A percentile compares a stretch with the other conserved stretches of the same genome.
Conservation (phyloP, 2,888 invertebrate genomes). For the Priocnemis perturbator region DNA sequence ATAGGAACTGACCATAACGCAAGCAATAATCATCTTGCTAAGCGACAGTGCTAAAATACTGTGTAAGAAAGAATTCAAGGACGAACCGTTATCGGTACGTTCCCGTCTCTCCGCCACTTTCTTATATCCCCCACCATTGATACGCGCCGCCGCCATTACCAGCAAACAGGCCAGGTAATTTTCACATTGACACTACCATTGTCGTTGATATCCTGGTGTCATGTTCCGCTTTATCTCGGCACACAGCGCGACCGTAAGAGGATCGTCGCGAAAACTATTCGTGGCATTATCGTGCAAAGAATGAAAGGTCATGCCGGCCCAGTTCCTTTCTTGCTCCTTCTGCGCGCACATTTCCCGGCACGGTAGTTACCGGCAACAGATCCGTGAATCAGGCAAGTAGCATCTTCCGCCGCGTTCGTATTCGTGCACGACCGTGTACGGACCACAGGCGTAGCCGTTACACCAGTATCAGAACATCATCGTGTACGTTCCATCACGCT, state of each 20-base stretch:
- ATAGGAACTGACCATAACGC: too few species aligned
- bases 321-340: not conserved
- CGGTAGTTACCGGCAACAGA: not conserved
- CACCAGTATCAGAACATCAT: not conserved
- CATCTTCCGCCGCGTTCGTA: not conserved
- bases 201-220: not conserved
- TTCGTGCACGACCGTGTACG: not conserved
- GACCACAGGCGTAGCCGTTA: not conserved
- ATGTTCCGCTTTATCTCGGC: conserved; percentile 27
- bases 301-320: not conserved
- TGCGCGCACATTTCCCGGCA: too few species aligned
- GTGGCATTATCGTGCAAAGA: not conserved
- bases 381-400: not conserved
- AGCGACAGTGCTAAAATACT: too few species aligned
- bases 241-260: conserved; percentile 24
- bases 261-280: not conserved
- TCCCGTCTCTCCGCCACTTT: too few species aligned
- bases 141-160: too few species aligned
- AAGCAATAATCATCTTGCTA: too few species aligned
- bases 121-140: too few species aligned
- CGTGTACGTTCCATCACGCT: conserved; percentile 1
- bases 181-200: not conserved
- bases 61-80: too few species aligned
- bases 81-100: too few species aligned
- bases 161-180: too few species aligned